Percentiles rank a stretch among this genome's conserved stretches.
These are phyloP conservation scores for Urocynchramus pylzowi DNA, from an alignment of 2,113 vertebrate genomes.

Conservation along the genomic window DNA sequence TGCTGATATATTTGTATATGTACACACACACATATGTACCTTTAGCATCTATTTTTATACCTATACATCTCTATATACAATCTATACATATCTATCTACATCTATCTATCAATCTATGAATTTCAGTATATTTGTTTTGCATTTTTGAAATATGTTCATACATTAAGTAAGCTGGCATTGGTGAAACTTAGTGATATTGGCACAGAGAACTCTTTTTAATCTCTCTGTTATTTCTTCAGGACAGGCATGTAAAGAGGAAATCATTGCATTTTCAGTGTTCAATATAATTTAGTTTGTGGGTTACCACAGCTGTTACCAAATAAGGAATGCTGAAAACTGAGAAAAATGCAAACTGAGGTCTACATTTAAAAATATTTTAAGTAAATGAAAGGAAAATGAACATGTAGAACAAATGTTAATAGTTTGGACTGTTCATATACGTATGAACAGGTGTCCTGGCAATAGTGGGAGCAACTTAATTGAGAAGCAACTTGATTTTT, in stretches of 20 bases:
- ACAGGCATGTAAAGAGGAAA: background rate
- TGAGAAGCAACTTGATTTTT: background rate
- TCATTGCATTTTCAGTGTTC: background rate
- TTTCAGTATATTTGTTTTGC: background rate
- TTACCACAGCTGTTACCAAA: background rate
- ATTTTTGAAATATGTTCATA: background rate
- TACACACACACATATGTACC: rapidly evolving
- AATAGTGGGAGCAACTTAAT: background rate
- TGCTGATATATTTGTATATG: rapidly evolving
- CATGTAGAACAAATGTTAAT: background rate
- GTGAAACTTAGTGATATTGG: background rate
- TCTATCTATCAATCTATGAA: background rate
- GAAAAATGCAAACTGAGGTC: background rate
- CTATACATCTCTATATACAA: background rate
- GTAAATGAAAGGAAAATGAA: background rate
- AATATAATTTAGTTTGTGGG: background rate
- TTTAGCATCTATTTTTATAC: background rate
- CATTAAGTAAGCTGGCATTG: rapidly evolving
- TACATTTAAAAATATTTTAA: background rate
- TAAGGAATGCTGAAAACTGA: background rate
- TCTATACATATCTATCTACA: too few species aligned
- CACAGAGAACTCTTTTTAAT: background rate
- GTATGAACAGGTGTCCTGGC: background rate
- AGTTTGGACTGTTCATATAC: background rate
- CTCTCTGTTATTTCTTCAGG: background rate